Evolutionary conservation across 1,140 invertebrate genomes (phyloP).

Genomic region (Plectrocnemia conspersa): DNA sequence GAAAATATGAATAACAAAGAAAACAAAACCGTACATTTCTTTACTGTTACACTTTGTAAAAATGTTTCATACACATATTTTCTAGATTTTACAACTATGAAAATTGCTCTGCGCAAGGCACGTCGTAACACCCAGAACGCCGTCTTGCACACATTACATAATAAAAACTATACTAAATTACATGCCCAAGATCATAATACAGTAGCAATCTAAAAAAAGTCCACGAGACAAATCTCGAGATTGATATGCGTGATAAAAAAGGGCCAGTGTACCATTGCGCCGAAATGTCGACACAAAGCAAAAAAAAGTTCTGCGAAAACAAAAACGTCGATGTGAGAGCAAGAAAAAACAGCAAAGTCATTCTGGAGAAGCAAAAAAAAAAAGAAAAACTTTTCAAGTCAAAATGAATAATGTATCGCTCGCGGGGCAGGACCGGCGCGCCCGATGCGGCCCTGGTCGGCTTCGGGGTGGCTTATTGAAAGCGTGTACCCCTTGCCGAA

Average conservation of each 20-base stretch:
- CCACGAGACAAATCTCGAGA: neutral
- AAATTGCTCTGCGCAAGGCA: too few relatives aligned
- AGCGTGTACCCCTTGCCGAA: constrained; percentile 19
- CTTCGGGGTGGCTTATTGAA: constrained; percentile 18
- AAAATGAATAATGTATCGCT: constrained; percentile 31
- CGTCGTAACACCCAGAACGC: too few relatives aligned
- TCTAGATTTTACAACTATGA: too few relatives aligned
- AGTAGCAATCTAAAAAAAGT: too few relatives aligned
- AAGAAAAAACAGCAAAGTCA: constrained; percentile 27
- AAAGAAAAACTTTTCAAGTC: constrained; percentile 32
- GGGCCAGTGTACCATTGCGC: constrained; percentile 15
- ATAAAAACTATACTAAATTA: too few relatives aligned
- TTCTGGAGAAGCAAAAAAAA: too few relatives aligned
- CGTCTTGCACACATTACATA: too few relatives aligned
- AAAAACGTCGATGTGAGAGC: constrained; percentile 16
- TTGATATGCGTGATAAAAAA: neutral
- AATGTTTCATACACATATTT: too few relatives aligned
- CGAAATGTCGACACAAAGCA: constrained; percentile 12
- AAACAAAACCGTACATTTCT: too few relatives aligned
- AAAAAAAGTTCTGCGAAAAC: constrained; percentile 25
- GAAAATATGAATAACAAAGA: too few relatives aligned
- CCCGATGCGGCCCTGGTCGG: neutral
- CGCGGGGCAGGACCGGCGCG: constrained; percentile 5
- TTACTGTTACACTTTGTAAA: too few relatives aligned
- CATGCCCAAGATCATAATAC: too few relatives aligned